Percentiles rank a stretch among this genome's conserved stretches.
Conservation (phyloP, 2,888 invertebrate genomes). For the Sinotaia quadrata region DNA sequence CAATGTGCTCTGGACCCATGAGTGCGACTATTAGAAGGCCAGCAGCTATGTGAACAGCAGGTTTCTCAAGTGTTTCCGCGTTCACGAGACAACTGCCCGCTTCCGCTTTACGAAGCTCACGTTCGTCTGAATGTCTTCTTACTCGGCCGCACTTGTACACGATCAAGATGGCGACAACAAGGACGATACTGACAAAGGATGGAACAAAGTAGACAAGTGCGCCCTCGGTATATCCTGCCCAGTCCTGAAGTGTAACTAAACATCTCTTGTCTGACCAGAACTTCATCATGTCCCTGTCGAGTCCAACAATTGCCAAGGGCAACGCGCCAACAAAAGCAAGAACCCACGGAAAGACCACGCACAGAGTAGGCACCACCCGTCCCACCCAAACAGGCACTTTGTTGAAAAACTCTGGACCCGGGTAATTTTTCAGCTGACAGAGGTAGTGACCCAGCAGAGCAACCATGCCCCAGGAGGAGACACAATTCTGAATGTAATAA, state of each 20-base stretch:
- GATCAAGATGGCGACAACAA: background rate
- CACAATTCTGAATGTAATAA: conserved; percentile 11
- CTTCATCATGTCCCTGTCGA: background rate
- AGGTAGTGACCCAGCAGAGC: conserved; percentile 8
- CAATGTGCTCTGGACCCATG: background rate
- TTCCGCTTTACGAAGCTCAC: no score
- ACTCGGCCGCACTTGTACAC: background rate
- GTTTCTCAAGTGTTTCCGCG: background rate
- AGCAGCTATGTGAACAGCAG: conserved; percentile 14
- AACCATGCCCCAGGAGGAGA: conserved; percentile 18
- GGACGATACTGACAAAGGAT: background rate
- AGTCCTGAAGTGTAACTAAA: background rate
- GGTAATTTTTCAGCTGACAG: conserved; percentile 10
- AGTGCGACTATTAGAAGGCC: background rate
- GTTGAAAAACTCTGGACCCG: background rate
- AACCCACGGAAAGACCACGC: conserved; percentile 6
- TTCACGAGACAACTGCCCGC: background rate
- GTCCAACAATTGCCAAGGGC: background rate
- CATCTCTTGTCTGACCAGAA: conserved; percentile 7
- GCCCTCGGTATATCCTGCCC: conserved; percentile 2
- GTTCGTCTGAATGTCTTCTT: background rate
- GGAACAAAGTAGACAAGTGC: conserved; percentile 3
- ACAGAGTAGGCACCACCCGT: background rate
- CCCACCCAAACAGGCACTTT: background rate
- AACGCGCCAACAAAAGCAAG: background rate